Conservation (phyloP, 2,888 invertebrate species). For the Drosophila nr. medialis region DNA sequence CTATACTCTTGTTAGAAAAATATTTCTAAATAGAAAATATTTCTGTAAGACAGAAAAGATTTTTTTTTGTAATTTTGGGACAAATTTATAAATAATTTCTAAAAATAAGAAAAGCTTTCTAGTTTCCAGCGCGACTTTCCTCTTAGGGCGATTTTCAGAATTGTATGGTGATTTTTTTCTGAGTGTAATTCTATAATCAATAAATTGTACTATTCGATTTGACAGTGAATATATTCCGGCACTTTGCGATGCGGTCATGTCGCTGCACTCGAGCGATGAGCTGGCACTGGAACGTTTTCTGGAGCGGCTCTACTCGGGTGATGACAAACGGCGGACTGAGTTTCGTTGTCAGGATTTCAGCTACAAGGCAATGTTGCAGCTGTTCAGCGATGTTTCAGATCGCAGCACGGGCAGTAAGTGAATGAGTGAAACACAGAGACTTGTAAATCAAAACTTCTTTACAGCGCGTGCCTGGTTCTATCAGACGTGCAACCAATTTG, state of each 20-base stretch:
- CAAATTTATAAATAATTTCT: background rate
- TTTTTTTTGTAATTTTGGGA: background rate
- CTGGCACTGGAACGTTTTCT: slow-evolving; percentile 60
- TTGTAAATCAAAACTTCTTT: slow-evolving; percentile 20
- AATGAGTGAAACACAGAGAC: background rate
- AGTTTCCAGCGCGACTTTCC: background rate
- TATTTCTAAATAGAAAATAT: too few species aligned
- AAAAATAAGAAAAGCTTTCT: background rate
- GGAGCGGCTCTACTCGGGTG: slow-evolving; percentile 49
- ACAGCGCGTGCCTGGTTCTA: slow-evolving; percentile 88
- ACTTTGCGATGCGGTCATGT: slow-evolving; percentile 59
- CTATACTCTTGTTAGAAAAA: too few species aligned
- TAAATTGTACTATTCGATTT: background rate
- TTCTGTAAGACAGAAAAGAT: too few species aligned
- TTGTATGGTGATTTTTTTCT: background rate
- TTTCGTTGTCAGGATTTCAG: slow-evolving; percentile 72
- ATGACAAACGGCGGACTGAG: slow-evolving; percentile 10
- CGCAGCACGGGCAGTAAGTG: slow-evolving; percentile 63
- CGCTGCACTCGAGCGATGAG: slow-evolving; percentile 49
- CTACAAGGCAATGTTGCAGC: slow-evolving; percentile 64
- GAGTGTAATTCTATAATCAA: background rate
- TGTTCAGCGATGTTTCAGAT: slow-evolving; percentile 60
- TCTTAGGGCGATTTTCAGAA: background rate
- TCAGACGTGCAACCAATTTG: slow-evolving; percentile 94
- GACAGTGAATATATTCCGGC: slow-evolving; percentile 53